phyloP scores from a whole-genome alignment of 1,140 invertebrate species.

The Ladona fulva region DNA sequence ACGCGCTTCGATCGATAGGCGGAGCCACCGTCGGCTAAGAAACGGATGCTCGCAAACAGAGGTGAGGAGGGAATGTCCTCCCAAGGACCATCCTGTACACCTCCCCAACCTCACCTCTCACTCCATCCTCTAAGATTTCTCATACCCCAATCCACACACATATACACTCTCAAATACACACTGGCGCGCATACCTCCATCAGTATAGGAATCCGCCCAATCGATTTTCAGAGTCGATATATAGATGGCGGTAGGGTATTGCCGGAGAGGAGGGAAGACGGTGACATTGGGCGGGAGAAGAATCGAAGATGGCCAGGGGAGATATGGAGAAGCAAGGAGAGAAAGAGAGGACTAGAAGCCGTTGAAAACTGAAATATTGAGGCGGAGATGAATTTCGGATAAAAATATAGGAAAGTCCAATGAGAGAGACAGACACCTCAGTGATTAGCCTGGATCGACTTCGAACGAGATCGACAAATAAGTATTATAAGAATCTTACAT shows the following conservation, averaged over 20 bases:
- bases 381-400: too few relatives aligned
- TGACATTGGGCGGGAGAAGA: too few relatives aligned
- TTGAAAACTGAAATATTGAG: too few relatives aligned
- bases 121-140: not conserved
- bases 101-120: not conserved
- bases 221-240: not conserved
- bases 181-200: not conserved
- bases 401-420: too few relatives aligned
- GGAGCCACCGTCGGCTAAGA: not conserved
- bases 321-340: too few relatives aligned
- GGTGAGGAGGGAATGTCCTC: conserved; percentile 1
- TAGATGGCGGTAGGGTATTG: not conserved
- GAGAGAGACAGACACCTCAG: too few relatives aligned
- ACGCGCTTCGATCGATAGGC: not conserved
- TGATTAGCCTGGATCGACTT: too few relatives aligned
- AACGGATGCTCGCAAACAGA: not conserved
- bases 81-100: not conserved
- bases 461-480: too few relatives aligned
- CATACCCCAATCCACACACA: not conserved
- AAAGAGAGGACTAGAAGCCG: too few relatives aligned
- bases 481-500: too few relatives aligned
- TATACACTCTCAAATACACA: not conserved
- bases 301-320: too few relatives aligned
- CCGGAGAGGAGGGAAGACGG: not conserved
- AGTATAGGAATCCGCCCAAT: not conserved